Base-by-base conservation (phyloP, 2,797 vertebrate genomes). In the Sebastes glaucus region DNA sequence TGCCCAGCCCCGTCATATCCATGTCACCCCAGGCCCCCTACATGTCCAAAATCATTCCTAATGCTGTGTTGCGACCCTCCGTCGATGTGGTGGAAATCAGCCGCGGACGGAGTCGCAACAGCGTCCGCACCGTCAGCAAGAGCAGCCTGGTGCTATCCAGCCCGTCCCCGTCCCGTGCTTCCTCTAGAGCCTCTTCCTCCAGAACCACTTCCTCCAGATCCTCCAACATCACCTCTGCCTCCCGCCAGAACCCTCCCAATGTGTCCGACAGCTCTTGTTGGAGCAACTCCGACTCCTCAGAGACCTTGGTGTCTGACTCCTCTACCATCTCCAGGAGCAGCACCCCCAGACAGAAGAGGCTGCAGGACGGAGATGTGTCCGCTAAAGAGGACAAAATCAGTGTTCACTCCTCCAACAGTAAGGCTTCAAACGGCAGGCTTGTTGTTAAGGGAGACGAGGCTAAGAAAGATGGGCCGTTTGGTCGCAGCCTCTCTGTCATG, bases 31-130 rank as follows among this genome's bases (percentile, higher is more conserved):
- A 99, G 93, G 98, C 96, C 74, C 95, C 97, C 42, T 99, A 99
- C 93, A 87, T 99, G 96, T 99, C 98, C 16, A 99, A 99, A 93
- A 98, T 99, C 87, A 99, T 99, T 79, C 98, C 97, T 20, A 98
- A 99, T 0, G 98, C 98, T 0, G 95, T 99, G 82, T 90, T 99
- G 92, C 98, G 98, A 0, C 97, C 97, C 3, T 97, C 97, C 20
- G 96, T 99, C 64, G 98, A 99, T 0, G 97, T 99, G 86, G 96
- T 99, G 80, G 98, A 98, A 80, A 96, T 99, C 83, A 97, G 96
- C 57, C 96, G 96, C 10, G 94, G 96, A 71, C 95, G 92, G 23
- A 97, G 97, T 78, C 96, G 97, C 84, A 98, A 96, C 3, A 97
- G 99, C 71, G 96, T 98, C 83, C 97, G 97, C 76, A 97, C 95